Base-by-base conservation (phyloP, 2,888 invertebrate genomes). In the Epirrita christyi region DNA sequence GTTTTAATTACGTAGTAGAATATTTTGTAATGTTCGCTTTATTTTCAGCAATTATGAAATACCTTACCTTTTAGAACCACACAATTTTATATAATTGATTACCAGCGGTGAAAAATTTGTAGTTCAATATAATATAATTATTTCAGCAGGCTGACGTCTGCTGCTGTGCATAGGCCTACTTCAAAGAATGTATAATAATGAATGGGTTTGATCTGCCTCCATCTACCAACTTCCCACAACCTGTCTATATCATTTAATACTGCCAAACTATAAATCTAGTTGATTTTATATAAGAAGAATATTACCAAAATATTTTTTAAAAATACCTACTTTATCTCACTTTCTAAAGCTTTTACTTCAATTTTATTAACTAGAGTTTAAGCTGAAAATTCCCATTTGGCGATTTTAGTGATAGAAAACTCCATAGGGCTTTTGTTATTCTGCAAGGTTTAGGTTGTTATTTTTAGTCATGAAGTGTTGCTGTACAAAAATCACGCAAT, bases 231-330 rank as follows among this genome's bases (percentile, higher is more conserved):
- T 21, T 21, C 4, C 4, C 2, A 21, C 21, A 4, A 21, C 4
- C 21, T 21, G 4, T 21, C 21, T 21, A 21, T 21, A 21, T 21
- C 21, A 21, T 21, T 21, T 32, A 32, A 9, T 32, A 32, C 32
- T 32, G 10, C 32, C 6, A 32, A 7, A 34, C 2, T 2, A 7
- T 11, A 4, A 36, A 36, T 11, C 36, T 36, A 1, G 1, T 36
- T 36, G 40, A 48, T 38, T 48, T 28, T n/a, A 28, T 40, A 51
- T 34, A 34, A 50, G 43, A 13, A 36, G 43, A 50, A 43, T n/a
- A 42, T 42, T 50, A 50, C 43, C 50, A 50, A 50, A 50, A 42
- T 50, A 50, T 13, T 50, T 36, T 42, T 43, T 42, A 34, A 41
- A 46, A 38, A 48, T 37, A 36, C 11, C 50, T 51, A 51, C 43